These are phyloP conservation scores for Xyrichtys novacula DNA, from an alignment of 2,797 vertebrate species.

Conservation along the genomic window DNA sequence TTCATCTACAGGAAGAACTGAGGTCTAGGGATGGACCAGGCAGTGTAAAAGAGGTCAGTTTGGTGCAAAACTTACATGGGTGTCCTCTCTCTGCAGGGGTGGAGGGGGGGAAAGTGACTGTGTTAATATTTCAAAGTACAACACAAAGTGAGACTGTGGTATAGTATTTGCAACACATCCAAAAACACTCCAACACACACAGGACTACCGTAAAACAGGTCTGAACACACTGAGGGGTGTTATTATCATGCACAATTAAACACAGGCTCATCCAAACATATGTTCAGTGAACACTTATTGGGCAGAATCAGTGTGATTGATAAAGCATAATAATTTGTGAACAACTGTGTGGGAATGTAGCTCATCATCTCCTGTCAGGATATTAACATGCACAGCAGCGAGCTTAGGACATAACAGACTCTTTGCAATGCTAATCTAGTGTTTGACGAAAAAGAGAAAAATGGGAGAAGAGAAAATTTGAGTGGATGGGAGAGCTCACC, in stretches of 20 bases:
- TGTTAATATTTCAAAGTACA: conserved; percentile 76
- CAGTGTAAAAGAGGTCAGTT: conserved; percentile 54
- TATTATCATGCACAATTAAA: conserved; percentile 77
- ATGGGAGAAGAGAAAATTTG: conserved; percentile 12
- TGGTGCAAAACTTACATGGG: conserved; percentile 86
- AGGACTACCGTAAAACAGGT: conserved; percentile 40
- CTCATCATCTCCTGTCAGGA: conserved; percentile 53
- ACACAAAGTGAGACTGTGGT: conserved; percentile 43
- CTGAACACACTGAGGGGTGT: conserved; percentile 55
- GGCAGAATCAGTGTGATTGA: conserved; percentile 71
- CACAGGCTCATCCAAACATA: conserved; percentile 64
- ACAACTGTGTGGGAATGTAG: conserved; percentile 41
- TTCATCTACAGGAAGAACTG: conserved; percentile 36
- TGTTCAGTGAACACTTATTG: conserved; percentile 61
- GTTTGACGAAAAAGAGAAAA: conserved; percentile 16
- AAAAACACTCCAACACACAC: conserved; percentile 25
- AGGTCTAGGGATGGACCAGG: conserved; percentile 41
- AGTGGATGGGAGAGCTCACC: conserved; percentile 83
- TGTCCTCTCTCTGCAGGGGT: conserved; percentile 88
- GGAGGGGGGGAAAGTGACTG: conserved; percentile 72
- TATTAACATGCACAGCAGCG: conserved; percentile 38
- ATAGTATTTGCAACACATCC: conserved; percentile 50
- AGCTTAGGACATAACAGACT: conserved; percentile 21
- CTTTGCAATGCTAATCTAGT: conserved; percentile 42
- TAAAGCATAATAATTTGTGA: conserved; percentile 62